A percentile compares a stretch with the other conserved stretches of the same genome.
Evolutionary conservation across 2,888 invertebrate species (phyloP).

Genomic region (Drosophila buzzatii): DNA sequence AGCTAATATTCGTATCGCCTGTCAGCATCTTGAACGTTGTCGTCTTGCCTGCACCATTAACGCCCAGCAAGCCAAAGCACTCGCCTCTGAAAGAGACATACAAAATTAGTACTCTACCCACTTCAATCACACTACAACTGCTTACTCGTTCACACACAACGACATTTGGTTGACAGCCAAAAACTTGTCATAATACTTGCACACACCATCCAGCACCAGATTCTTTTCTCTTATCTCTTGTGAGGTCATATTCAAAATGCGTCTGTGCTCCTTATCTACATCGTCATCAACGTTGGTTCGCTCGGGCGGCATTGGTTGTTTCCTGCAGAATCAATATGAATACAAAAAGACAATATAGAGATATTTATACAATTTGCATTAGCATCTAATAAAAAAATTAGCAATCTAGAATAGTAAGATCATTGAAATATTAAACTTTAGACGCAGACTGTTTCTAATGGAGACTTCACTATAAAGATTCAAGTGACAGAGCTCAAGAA

Average conservation of each 20-base stretch:
- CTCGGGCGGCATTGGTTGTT: conserved; percentile 77
- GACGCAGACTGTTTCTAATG: too few relatives aligned
- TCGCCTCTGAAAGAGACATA: conserved; percentile 85
- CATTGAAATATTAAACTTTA: too few relatives aligned
- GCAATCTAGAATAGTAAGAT: too few relatives aligned
- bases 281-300: conserved; percentile 86
- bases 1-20: conserved; percentile 90
- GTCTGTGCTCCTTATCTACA: conserved; percentile 87
- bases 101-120: not conserved
- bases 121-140: not conserved
- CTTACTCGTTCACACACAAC: conserved; percentile 85
- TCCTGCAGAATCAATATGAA: conserved; percentile 48
- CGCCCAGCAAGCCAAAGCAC: conserved; percentile 93
- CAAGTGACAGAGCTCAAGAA: not conserved
- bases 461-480: not conserved
- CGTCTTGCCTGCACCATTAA: conserved; percentile 95
- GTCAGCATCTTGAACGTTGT: conserved; percentile 96
- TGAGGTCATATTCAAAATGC: conserved; percentile 85
- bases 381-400: too few relatives aligned
- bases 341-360: not conserved
- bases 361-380: not conserved
- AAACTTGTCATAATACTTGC: conserved; percentile 91
- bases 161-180: conserved; percentile 92
- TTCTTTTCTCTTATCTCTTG: conserved; percentile 85
- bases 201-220: conserved; percentile 88